A percentile compares a stretch with the other conserved stretches of the same genome.
Evolutionary conservation across 2,888 invertebrate genomes (phyloP).

Genomic region (Sinopyrophorus schimmeli): DNA sequence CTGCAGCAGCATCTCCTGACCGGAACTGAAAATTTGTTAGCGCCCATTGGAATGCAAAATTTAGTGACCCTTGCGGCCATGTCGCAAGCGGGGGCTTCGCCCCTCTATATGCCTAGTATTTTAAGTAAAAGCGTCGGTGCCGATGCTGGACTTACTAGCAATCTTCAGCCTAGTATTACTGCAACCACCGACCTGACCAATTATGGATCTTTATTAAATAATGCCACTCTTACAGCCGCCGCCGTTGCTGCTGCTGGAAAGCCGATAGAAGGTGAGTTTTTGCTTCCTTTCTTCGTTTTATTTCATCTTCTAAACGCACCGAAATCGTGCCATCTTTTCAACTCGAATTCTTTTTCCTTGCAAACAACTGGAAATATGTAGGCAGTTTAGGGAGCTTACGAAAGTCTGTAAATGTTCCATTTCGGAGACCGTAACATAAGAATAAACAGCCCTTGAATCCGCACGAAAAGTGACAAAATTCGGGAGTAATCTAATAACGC

Average conservation of each 20-base stretch:
- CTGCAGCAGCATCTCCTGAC: conserved; percentile 50
- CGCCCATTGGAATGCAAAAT: conserved; percentile 89
- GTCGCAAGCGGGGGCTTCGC: conserved; percentile 59
- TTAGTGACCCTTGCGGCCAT: conserved; percentile 86
- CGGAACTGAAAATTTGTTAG: conserved; percentile 60
- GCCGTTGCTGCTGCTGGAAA: conserved; percentile 75
- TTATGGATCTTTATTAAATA: conserved; percentile 65
- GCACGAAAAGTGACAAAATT: no score
- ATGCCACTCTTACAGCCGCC: conserved; percentile 74
- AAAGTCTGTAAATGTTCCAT: no score
- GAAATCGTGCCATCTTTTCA: no score
- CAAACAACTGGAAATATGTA: no score
- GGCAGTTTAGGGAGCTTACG: no score
- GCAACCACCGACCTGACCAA: conserved; percentile 66
- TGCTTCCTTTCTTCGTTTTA: no score
- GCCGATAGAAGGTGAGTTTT: conserved; percentile 82
- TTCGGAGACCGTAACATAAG: no score
- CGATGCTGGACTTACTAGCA: conserved; percentile 42
- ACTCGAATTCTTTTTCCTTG: no score
- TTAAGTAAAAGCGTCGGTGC: conserved; percentile 54
- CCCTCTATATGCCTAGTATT: conserved; percentile 58
- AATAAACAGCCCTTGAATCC: no score
- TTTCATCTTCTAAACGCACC: no score
- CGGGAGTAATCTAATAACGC: no score
- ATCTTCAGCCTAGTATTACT: conserved; percentile 63